Base-by-base conservation (phyloP, 2,797 vertebrate genomes). In the Taenioides sp. region DNA sequence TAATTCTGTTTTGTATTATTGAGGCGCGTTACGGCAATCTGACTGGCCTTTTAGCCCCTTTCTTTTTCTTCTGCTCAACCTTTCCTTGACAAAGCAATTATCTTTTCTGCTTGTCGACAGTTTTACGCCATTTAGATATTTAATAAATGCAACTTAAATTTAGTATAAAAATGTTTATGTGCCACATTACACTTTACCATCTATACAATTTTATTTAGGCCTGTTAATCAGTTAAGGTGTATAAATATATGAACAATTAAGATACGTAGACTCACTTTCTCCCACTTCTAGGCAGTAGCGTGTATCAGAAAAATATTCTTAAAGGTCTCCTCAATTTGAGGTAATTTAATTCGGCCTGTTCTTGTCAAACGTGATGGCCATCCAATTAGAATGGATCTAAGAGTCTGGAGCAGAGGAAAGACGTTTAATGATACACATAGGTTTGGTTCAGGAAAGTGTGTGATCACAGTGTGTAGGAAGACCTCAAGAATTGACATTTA, bases 351-450 rank as follows among this genome's bases (percentile, higher is more conserved):
- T 67, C 70, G 65, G 52, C 65, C 65, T 76, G 43, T 70, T 79
- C 88, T 80, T 84, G 86, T 87, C 80, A 84, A 82, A 88, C 72
- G 75, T 87, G 91, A 91, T 91, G 89, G 82, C 62, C 75, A 76
- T 84, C 90, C 92, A 91, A 93, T 93, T 93, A 94, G 81, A 83
- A 82, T 75, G 79, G 79, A 79, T 75, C 70, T 47, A 18, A 6
- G 18, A 63, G 55, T 40, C 71, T 67, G 28, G 78, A 86, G 76
- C 65, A 69, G 75, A 18, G 23, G 28, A 69, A 27, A 28, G 67
- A 77, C 43, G 68, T 85, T 82, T 84, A 85, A 90, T 83, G 79
- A 89, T 80, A 72, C 55, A 50, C 77, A 54, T 58, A 52, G 73
- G 50, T 49, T 27, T 49, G 49, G 37, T 25, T 47, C n/a, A 9